Evolutionary conservation across 2,797 vertebrate species (phyloP), one percentile per base, ranked within the genome.

Genomic region (Antrozous pallidus): DNA sequence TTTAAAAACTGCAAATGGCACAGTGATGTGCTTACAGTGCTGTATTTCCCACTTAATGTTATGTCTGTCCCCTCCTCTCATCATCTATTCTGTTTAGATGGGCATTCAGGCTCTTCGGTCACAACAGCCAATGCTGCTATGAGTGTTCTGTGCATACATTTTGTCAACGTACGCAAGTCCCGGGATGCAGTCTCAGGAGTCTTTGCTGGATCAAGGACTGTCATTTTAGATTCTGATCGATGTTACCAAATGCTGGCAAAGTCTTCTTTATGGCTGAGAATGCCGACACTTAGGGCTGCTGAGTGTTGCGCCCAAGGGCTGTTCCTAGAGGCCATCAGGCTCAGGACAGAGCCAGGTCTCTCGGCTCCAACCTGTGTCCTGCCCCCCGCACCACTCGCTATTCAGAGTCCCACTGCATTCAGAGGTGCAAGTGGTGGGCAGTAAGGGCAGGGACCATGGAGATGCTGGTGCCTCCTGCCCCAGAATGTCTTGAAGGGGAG

Each of bases 11-110:
- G 31, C 38, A 8, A 24, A 26, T 31, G 12, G 71, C 51, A 42
- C 33, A 24, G 4, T 36, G 2, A 17, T 24, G 38, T 36, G 16
- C n/a, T 45, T 7, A 49, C 12, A 8, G 8, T 12, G 49, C 40
- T 61, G 5, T 1, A 4, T 49, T 42, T 78, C 63, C n/a, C 56
- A 40, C 65, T n/a, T 42, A 6, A 20, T 8, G 10, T n/a, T 14
- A 1, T 47, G 22, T 65, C 26, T 45, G 70, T 49, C 9, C 33
- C 36, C 0, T 0, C 6, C 4, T 20, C 56, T 28, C 0, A 0
- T 38, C 6, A 5, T 13, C 45, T 26, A 16, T 28, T 26, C 42
- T 7, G 65, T 45, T 42, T 6, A 38, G 58, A 20, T 8, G 38
- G 51, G 28, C 36, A 26, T 71, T 54, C 42, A 5, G 58, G 17